phyloP scores from a whole-genome alignment of 2,113 vertebrate genomes.

The Nyctereutes procyonoides region DNA sequence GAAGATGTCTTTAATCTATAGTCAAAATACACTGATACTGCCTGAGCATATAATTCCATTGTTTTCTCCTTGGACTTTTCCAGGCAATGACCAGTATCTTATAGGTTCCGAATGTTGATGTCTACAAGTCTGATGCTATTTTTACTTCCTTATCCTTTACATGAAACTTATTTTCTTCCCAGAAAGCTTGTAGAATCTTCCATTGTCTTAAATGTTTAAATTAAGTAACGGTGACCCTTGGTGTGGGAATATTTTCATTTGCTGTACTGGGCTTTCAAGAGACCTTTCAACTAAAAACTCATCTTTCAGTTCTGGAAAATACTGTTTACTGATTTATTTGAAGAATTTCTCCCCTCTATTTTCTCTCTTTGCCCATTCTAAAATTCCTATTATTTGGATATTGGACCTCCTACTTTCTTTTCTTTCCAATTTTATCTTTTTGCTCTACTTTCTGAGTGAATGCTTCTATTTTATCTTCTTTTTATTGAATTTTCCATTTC shows the following conservation, averaged over 20 bases:
- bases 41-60: not conserved
- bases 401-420: not conserved
- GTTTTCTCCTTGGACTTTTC: not conserved
- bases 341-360: not conserved
- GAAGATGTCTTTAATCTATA: not conserved
- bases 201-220: not conserved
- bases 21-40: not conserved
- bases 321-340: not conserved
- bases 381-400: conserved; percentile 33
- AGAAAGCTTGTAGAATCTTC: not conserved
- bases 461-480: conserved; percentile 15
- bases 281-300: not conserved
- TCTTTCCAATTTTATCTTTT: not conserved
- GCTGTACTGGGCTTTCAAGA: not conserved
- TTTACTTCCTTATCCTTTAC: not conserved
- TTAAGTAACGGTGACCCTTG: not conserved
- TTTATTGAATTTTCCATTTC: conserved; percentile 27
- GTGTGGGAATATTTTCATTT: not conserved
- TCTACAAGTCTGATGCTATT: conserved; percentile 2
- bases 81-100: not conserved
- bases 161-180: not conserved
- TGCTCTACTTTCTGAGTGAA: not conserved
- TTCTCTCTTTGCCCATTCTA: not conserved
- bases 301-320: conserved; percentile 19
- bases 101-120: not conserved